phyloP scores from a whole-genome alignment of 2,797 vertebrate species.

The Melanotaenia parkinsoni region DNA sequence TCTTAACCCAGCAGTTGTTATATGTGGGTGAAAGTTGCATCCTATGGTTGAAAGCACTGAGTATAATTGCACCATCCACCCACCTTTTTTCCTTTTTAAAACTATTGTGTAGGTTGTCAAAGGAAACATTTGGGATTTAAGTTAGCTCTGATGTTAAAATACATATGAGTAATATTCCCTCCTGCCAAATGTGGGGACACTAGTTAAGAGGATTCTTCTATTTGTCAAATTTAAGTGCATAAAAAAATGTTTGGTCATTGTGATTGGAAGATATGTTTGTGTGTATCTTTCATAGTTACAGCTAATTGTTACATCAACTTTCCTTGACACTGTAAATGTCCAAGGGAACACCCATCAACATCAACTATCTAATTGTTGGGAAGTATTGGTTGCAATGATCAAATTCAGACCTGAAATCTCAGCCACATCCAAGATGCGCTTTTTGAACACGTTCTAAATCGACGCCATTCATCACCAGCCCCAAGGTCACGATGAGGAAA shows the following conservation, averaged over 20 bases:
- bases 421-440: conserved; percentile 6
- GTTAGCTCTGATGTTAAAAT: not conserved
- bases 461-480: conserved; percentile 23
- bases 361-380: not conserved
- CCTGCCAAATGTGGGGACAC: not conserved
- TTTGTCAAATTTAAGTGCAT: not conserved
- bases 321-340: not conserved
- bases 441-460: conserved; percentile 29
- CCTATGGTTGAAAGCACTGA: not conserved
- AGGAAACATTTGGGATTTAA: not conserved
- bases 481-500: conserved; percentile 51
- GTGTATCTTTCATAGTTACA: not conserved
- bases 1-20: not conserved
- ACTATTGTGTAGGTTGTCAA: not conserved
- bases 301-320: not conserved
- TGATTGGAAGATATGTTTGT: not conserved
- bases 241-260: not conserved
- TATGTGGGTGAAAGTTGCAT: not conserved
- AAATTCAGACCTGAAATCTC: conserved; percentile 5
- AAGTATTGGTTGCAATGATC: not conserved
- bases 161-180: not conserved
- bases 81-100: not conserved
- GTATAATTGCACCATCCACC: not conserved
- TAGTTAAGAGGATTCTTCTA: not conserved
- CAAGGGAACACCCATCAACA: not conserved